Evolutionary conservation across 2,888 invertebrate species (phyloP).

Genomic region (Diarsia brunnea): DNA sequence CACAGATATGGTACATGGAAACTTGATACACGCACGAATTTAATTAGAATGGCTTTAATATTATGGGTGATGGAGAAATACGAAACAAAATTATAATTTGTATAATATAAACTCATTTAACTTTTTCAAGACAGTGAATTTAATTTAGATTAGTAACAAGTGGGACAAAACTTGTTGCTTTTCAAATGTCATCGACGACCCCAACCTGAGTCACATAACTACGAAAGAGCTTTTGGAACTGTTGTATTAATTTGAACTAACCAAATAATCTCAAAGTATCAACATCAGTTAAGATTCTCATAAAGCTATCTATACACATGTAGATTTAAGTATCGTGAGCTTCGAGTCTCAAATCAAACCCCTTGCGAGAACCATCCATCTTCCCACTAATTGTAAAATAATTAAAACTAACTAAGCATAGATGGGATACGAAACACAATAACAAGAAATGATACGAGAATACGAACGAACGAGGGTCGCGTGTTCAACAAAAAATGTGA

Average conservation of each 20-base stretch:
- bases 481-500: conserved; percentile 57
- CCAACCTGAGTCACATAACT: neutral
- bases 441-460: conserved; percentile 65
- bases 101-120: conserved; percentile 16
- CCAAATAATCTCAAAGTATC: conserved; percentile 32
- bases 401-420: conserved; percentile 80
- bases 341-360: conserved; percentile 75
- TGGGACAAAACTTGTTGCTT: conserved; percentile 1
- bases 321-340: conserved; percentile 68
- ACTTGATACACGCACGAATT: conserved; percentile 86
- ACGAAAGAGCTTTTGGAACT: conserved; percentile 10
- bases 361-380: conserved; percentile 77
- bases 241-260: conserved; percentile 13
- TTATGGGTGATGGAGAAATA: conserved; percentile 70
- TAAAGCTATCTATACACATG: conserved; percentile 20
- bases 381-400: conserved; percentile 82
- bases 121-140: conserved; percentile 10
- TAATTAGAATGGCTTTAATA: conserved; percentile 79
- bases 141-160: conserved; percentile 26
- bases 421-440: conserved; percentile 71
- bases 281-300: conserved; percentile 23
- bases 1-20: conserved; percentile 81
- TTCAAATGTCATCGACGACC: neutral
- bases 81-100: conserved; percentile 58
- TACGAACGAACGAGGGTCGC: conserved; percentile 57